Evolutionary conservation across 2,797 vertebrate species (phyloP).

Genomic region (Helicolenus hilgendorfi): DNA sequence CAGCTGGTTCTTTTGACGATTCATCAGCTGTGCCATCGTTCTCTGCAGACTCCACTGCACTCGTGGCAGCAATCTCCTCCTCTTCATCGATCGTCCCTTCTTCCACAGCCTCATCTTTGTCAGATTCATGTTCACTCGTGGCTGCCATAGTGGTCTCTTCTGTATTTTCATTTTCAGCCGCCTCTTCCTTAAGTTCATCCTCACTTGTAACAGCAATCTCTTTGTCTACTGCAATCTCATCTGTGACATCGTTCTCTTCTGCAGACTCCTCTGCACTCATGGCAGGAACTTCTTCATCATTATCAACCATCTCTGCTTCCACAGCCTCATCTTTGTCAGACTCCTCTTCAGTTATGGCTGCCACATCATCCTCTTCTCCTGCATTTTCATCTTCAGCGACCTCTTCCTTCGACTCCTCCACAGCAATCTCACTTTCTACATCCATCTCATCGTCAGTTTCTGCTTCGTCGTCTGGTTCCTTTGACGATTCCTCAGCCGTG

Average conservation of each 20-base stretch:
- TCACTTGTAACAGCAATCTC: not conserved
- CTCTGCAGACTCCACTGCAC: slow-evolving; percentile 35
- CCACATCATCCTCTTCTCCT: not conserved
- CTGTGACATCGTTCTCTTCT: not conserved
- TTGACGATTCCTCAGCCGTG: slow-evolving; percentile 7
- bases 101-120: slow-evolving; percentile 17
- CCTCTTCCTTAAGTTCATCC: not conserved
- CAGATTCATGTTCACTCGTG: slow-evolving; percentile 19
- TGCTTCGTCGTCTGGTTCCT: not conserved
- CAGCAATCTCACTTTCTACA: not conserved
- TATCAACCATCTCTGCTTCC: not conserved
- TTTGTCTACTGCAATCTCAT: slow-evolving; percentile 6
- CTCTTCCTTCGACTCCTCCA: slow-evolving; percentile 7
- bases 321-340: not conserved
- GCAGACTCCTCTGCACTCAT: not conserved
- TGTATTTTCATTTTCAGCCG: not conserved
- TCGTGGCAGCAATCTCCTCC: not conserved
- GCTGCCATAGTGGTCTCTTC: not conserved
- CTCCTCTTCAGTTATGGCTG: not conserved
- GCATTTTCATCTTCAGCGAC: not conserved
- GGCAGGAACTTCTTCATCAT: not conserved
- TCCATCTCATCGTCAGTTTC: not conserved
- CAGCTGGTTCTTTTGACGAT: not conserved
- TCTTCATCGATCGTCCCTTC: not conserved
- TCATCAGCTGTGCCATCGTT: not conserved